Evolutionary conservation across 2,113 vertebrate species (phyloP).

Genomic region (Planiliza haematocheilus): DNA sequence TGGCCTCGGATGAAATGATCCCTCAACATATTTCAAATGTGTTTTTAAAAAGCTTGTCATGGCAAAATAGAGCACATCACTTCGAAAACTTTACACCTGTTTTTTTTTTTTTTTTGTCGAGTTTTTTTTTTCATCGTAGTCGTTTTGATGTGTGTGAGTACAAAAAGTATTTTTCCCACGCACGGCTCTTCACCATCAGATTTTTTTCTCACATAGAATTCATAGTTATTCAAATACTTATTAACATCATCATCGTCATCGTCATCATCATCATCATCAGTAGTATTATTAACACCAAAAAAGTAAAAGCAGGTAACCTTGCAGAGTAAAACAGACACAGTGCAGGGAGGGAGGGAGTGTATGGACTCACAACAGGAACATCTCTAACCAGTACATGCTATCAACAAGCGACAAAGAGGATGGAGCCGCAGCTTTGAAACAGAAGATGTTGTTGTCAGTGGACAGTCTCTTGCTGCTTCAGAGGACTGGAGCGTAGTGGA

Average conservation of each 20-base stretch:
- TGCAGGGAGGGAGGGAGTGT: constrained; percentile 62
- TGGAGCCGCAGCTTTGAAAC: constrained; percentile 72
- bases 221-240: constrained; percentile 85
- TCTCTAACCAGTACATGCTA: constrained; percentile 88
- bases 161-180: constrained; percentile 76
- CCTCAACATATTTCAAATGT: constrained; percentile 61
- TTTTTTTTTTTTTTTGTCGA: constrained; percentile 46
- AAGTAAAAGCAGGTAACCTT: constrained; percentile 85
- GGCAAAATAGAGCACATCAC: constrained; percentile 85
- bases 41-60: constrained; percentile 83
- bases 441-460: constrained; percentile 64
- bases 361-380: constrained; percentile 85
- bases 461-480: constrained; percentile 76
- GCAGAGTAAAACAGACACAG: constrained; percentile 86
- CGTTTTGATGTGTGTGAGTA: constrained; percentile 78
- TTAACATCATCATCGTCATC: constrained; percentile 80
- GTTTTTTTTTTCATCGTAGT: constrained; percentile 46
- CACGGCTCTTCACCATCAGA: constrained; percentile 72
- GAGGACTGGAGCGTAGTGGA: constrained; percentile 60
- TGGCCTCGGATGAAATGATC: constrained; percentile 61
- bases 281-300: constrained; percentile 87
- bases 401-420: constrained; percentile 85
- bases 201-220: constrained; percentile 80
- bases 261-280: constrained; percentile 35
- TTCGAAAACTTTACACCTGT: constrained; percentile 78